Percentiles rank a stretch among this genome's conserved stretches.
Evolutionary conservation across 2,888 invertebrate genomes (phyloP).

Genomic region (Cosmia pyralina): DNA sequence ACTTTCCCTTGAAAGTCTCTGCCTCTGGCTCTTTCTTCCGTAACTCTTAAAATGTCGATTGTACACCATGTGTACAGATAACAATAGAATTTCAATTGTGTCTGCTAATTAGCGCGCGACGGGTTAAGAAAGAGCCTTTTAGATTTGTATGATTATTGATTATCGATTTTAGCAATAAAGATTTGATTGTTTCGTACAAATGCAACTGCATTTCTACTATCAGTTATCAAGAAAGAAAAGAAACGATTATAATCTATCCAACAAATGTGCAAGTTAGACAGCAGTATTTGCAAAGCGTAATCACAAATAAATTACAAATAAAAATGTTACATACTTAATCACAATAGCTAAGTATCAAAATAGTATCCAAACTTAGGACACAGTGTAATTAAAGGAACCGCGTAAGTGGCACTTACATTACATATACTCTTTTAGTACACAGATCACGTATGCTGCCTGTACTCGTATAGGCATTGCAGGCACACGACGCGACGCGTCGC

Average conservation of each 20-base stretch:
- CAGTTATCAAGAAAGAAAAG: background rate
- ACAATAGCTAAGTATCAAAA: conserved; percentile 11
- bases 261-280: background rate
- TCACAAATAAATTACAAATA: background rate
- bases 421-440: conserved; percentile 10
- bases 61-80: too few relatives aligned
- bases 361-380: conserved; percentile 9
- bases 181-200: background rate
- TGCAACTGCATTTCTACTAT: background rate
- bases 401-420: conserved; percentile 39
- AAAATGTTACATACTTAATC: background rate
- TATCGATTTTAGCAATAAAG: background rate
- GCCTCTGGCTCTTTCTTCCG: too few relatives aligned
- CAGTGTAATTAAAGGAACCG: conserved; percentile 46
- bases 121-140: too few relatives aligned
- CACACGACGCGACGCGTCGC: conserved; percentile 29
- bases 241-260: background rate
- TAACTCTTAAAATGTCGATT: too few relatives aligned
- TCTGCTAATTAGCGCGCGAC: too few relatives aligned
- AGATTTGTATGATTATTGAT: background rate
- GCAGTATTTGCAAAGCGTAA: background rate
- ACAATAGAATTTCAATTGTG: too few relatives aligned
- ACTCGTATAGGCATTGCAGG: conserved; percentile 29
- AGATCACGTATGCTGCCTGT: conserved; percentile 58
- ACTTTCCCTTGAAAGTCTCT: too few relatives aligned